Base-by-base conservation (phyloP, 2,888 invertebrate species). In the Chaetogeoica ovagalla region DNA sequence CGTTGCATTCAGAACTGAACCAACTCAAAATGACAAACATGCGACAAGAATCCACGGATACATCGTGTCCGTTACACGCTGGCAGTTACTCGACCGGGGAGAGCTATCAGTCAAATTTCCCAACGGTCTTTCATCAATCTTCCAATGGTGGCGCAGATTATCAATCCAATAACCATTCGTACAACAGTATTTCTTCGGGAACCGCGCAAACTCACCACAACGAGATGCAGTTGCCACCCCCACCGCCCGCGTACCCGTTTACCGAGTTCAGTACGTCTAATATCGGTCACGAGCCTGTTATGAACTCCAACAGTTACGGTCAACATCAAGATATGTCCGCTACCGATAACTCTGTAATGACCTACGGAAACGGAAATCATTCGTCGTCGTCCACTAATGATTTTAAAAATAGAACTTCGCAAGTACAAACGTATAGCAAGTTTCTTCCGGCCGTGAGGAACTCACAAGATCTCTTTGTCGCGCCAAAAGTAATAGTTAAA, bases 21-120 rank as follows among this genome's bases (percentile, higher is more conserved):
- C 79, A 79, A 79, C 70, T 79, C 39, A 79, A 79, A 65, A 79
- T 79, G 79, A 70, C 79, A 43, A 79, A 79, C 23, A 79, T 71
- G 23, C 70, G 70, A 15, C 79, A 70, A 71, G 79, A 79, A 63
- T 43, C 52, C 6, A n/a, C 70, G 0, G 79, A 79, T 63, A 19
- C 79, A 17, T 43, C 79, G 19, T 79, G 79, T 71, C 71, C 71
- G 55, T 71, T 79, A 9, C 79, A 79, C 8, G 23, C 69, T 39
- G 59, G 48, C 55, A 70, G n/a, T 23, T 77, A 69, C 60, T 55
- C 68, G 19, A 63, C 79, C 2, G 70, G 39, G 43, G 71, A 71
- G 13, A 70, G 63, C n/a, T 79, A 63, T 43, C 79, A 79, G 63
- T 79, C 79, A 2, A 79, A 57, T 71, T 79, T 71, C 71, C 30